Evolutionary conservation across 2,797 vertebrate species (phyloP).

Genomic region (Falco cherrug): DNA sequence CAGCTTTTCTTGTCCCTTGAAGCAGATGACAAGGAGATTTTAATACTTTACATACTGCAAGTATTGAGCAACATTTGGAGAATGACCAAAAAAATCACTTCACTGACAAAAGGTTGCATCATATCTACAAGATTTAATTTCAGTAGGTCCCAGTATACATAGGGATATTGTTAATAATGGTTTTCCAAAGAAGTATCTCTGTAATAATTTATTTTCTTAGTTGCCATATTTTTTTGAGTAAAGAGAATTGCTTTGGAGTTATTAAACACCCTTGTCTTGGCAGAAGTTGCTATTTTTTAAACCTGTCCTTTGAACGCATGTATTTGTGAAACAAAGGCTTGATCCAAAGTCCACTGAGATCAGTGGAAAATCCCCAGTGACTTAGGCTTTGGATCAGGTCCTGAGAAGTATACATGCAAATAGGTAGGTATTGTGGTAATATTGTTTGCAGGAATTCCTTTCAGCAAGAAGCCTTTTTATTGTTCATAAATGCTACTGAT

Average conservation of each 20-base stretch:
- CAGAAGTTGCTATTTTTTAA: conserved; percentile 19
- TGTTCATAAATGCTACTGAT: conserved; percentile 64
- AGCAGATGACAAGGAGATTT: conserved; percentile 29
- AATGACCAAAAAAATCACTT: conserved; percentile 23
- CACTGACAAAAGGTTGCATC: not conserved
- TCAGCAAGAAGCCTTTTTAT: conserved; percentile 70
- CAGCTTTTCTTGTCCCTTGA: conserved; percentile 29
- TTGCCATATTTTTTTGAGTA: not conserved
- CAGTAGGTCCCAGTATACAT: not conserved
- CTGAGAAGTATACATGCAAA: not conserved
- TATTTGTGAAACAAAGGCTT: not conserved
- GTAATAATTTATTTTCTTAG: not conserved
- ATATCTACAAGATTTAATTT: not conserved
- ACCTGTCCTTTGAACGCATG: not conserved
- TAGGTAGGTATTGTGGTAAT: conserved; percentile 2
- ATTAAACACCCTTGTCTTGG: not conserved
- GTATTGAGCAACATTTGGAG: conserved; percentile 35
- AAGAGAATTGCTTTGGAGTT: not conserved
- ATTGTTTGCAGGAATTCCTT: conserved; percentile 30
- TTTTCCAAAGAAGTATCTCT: not conserved
- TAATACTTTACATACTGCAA: conserved; percentile 7
- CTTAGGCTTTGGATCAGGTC: conserved; percentile 37
- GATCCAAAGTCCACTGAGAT: conserved; percentile 48
- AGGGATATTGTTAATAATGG: not conserved
- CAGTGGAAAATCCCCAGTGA: conserved; percentile 60